phyloP scores from a whole-genome alignment of 2,888 invertebrate species.

The Melipona beecheii region DNA sequence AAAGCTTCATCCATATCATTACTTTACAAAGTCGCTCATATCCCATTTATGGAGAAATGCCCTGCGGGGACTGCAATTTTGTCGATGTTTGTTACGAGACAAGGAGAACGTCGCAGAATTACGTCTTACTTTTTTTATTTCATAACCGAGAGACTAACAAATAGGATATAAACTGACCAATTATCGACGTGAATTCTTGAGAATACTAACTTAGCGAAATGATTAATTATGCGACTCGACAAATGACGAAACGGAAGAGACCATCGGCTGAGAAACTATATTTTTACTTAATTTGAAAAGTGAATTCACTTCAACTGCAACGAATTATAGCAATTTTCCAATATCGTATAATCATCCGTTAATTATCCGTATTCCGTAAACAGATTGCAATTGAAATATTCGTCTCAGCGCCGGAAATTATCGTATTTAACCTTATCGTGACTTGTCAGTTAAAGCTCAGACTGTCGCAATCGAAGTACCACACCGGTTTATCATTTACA shows the following conservation, averaged over 20 bases:
- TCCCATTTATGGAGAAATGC: background rate
- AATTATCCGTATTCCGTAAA: background rate
- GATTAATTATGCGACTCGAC: background rate
- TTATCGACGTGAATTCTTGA: background rate
- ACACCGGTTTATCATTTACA: background rate
- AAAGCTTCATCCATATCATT: background rate
- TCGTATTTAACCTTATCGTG: constrained; percentile 46
- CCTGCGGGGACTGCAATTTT: background rate
- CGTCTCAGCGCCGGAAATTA: background rate
- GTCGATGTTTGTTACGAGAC: background rate
- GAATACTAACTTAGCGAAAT: background rate
- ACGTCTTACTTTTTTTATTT: background rate
- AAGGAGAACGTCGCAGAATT: background rate
- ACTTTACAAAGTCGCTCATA: background rate
- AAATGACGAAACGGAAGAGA: background rate
- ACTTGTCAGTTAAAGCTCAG: constrained; percentile 47
- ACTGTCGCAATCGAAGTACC: constrained; percentile 56
- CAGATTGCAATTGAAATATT: background rate
- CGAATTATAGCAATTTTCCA: background rate
- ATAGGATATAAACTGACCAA: no score
- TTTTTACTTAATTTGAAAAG: background rate
- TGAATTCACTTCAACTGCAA: background rate
- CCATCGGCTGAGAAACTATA: background rate
- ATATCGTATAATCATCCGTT: background rate
- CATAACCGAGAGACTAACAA: no score